Conservation (phyloP, 1,140 invertebrate genomes). For the Drosophila bifasciata region DNA sequence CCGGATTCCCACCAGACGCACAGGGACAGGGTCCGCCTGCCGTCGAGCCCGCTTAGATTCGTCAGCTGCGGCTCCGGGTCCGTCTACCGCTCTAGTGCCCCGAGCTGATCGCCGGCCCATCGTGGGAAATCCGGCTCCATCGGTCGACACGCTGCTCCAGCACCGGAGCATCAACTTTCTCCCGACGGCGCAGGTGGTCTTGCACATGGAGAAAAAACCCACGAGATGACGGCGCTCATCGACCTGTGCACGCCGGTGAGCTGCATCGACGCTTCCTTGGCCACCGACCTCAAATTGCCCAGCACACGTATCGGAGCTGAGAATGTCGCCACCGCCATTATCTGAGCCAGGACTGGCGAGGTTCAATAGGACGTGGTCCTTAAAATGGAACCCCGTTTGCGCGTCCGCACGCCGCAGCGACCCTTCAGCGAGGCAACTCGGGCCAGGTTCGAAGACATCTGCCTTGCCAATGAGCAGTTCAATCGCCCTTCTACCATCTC, state of each 20-base stretch:
- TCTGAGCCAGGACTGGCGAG: neutral
- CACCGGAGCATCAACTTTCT: neutral
- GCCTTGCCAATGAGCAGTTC: too few relatives aligned
- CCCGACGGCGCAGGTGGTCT: constrained; percentile 2
- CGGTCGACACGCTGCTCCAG: neutral
- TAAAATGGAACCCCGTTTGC: neutral
- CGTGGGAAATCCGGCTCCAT: neutral
- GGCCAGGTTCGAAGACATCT: too few relatives aligned
- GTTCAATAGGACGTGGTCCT: neutral
- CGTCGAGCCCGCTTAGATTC: too few relatives aligned
- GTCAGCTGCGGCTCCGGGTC: too few relatives aligned
- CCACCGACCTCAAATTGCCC: neutral
- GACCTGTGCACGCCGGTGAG: constrained; percentile 1
- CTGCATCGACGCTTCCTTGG: neutral
- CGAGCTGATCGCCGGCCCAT: too few relatives aligned
- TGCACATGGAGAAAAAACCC: neutral
- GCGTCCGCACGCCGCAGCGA: neutral
- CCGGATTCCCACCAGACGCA: too few relatives aligned
- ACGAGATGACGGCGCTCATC: neutral
- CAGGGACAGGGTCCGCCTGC: too few relatives aligned
- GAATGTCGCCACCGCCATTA: neutral
- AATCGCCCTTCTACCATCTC: too few relatives aligned
- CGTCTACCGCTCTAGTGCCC: too few relatives aligned
- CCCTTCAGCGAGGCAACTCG: too few relatives aligned
- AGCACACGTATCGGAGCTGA: neutral